Base-by-base conservation (phyloP, 2,888 invertebrate species). In the Papilio protenor region DNA sequence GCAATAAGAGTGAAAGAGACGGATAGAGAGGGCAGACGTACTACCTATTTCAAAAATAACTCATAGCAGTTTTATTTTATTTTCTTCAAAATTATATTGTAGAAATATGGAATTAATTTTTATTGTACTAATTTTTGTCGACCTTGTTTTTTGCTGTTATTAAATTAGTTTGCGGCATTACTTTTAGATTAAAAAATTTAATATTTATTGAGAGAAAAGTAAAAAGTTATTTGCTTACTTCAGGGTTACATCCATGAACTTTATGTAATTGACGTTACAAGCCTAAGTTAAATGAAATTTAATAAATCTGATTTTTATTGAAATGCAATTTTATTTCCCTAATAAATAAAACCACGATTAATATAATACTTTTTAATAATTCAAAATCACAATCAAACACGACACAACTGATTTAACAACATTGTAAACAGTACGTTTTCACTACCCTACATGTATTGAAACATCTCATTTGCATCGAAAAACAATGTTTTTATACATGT, bases 331-430 rank as follows among this genome's bases (percentile, higher is more conserved):
- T 66, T 66, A 45, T 45, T 66, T 66, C 33, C 10, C 10, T 45
- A 11, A 66, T 27, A 23, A 59, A n/a, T 64, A 40, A 64, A 64
- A 64, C 64, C 18, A 64, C 33, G 8, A 64, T 64, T 33, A 16
- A n/a, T 45, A 11, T 45, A 11, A 16, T 40, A 11, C 6, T 66
- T 40, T 66, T 66, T 66, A 66, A 66, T 66, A 45, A 66, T 40
- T 40, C 66, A 45, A 21, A 45, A 33, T 33, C 21, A 45, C 66
- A 64, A 64, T 64, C 21, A 21, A 66, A 66, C 11, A 40, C 33
- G 45, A 69, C 40, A 66, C n/a, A 69, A 69, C 66, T 45, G 45
- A 40, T 21, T 45, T n/a, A 66, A 66, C 66, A 66, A 66, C 18
- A 61, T 61, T 27, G 14, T 27, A 8, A n/a, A 69, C 21, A 11